Conservation (phyloP, 2,797 vertebrate genomes). For the Anomalospiza imberbis region DNA sequence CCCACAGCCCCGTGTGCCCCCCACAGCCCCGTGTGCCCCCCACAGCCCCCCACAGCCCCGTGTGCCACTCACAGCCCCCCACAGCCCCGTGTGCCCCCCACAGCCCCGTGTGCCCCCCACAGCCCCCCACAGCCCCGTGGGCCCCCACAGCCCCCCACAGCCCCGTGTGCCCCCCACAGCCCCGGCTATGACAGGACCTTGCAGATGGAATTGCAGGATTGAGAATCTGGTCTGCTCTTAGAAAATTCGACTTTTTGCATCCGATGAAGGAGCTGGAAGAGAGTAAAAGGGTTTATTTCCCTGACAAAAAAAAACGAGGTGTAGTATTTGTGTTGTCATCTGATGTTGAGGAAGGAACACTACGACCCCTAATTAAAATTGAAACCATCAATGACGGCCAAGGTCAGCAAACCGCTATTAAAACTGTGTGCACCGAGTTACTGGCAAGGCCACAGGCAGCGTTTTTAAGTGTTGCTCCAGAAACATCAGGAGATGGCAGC, state of each 20-base stretch:
- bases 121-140: too few relatives aligned
- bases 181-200: not conserved
- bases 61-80: too few relatives aligned
- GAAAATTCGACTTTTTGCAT: not conserved
- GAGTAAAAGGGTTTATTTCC: not conserved
- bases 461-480: accelerated
- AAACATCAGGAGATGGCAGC: not conserved
- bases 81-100: not conserved
- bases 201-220: not conserved
- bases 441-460: accelerated
- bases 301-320: not conserved
- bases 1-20: too few relatives aligned
- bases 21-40: too few relatives aligned
- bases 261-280: accelerated
- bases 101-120: not conserved
- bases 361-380: not conserved
- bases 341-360: too few relatives aligned
- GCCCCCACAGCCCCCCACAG: too few relatives aligned
- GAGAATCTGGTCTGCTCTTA: too few relatives aligned
- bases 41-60: too few relatives aligned
- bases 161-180: too few relatives aligned
- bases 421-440: accelerated
- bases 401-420: not conserved
- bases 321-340: too few relatives aligned
- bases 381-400: accelerated